A percentile compares a stretch with the other conserved stretches of the same genome.
phyloP scores from a whole-genome alignment of 2,797 vertebrate species.

The Enoplosus armatus region DNA sequence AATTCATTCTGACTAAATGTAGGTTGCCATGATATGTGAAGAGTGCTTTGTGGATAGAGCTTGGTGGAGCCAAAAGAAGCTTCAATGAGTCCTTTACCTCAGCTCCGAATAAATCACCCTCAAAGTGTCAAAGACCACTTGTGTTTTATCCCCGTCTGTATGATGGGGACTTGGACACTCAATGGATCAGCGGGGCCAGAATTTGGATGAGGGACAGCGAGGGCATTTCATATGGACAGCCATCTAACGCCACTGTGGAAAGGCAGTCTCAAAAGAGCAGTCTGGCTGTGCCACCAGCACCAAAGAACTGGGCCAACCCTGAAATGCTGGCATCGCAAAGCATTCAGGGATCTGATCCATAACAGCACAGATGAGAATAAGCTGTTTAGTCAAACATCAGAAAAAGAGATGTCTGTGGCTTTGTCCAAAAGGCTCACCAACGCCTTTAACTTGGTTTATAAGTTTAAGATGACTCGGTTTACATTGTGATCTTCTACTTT shows the following conservation, averaged over 20 bases:
- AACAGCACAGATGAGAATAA: conserved; percentile 54
- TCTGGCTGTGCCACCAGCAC: conserved; percentile 46
- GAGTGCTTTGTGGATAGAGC: conserved; percentile 71
- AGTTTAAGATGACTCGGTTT: conserved; percentile 12
- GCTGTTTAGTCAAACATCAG: conserved; percentile 48
- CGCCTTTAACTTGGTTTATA: conserved; percentile 6
- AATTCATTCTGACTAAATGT: conserved; percentile 76
- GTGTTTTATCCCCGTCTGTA: conserved; percentile 61
- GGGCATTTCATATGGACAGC: conserved; percentile 70
- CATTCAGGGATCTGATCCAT: conserved; percentile 60
- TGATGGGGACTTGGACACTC: conserved; percentile 51
- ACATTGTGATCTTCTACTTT: conserved; percentile 1
- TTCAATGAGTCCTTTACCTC: conserved; percentile 73
- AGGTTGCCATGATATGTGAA: conserved; percentile 75
- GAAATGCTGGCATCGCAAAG: conserved; percentile 50
- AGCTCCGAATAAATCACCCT: conserved; percentile 71
- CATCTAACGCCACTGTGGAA: conserved; percentile 64
- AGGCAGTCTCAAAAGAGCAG: conserved; percentile 54
- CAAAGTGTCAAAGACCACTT: conserved; percentile 70
- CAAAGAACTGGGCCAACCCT: conserved; percentile 50
- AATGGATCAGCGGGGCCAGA: conserved; percentile 53
- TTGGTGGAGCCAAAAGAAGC: conserved; percentile 67
- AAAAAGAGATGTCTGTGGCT: conserved; percentile 20
- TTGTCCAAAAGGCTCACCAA: conserved; percentile 1
- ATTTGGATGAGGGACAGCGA: conserved; percentile 65